phyloP scores from a whole-genome alignment of 2,113 vertebrate species.

The Meleagris gallopavo region DNA sequence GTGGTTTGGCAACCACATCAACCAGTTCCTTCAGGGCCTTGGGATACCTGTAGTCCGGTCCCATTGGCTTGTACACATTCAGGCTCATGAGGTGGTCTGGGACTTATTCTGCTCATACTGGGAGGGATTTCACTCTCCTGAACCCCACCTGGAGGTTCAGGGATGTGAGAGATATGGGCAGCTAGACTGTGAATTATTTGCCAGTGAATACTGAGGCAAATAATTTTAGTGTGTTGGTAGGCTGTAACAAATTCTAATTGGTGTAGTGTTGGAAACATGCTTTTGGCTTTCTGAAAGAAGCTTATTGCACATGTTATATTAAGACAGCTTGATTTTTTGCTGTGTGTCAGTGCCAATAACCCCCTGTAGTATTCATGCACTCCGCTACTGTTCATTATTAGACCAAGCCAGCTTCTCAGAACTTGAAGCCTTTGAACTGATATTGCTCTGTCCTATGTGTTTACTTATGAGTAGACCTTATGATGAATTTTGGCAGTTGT shows the following conservation, averaged over 20 bases:
- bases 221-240: neutral
- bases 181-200: too few species aligned
- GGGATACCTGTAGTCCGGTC: neutral
- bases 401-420: neutral
- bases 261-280: neutral
- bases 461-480: constrained; percentile 17
- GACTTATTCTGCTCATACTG: neutral
- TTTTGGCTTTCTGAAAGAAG: neutral
- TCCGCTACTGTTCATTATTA: neutral
- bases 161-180: neutral
- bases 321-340: neutral
- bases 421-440: neutral
- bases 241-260: neutral
- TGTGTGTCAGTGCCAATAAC: neutral
- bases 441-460: neutral
- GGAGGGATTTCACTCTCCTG: neutral
- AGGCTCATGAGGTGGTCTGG: neutral
- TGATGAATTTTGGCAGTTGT: neutral
- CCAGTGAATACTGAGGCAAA: neutral
- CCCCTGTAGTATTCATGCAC: neutral
- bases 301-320: neutral
- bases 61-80: neutral
- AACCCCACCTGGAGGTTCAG: neutral
- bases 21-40: neutral
- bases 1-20: neutral